Evolutionary conservation across 2,888 invertebrate genomes (phyloP), one percentile per base, ranked within the genome.

Genomic region (Drosophila niveifrons): DNA sequence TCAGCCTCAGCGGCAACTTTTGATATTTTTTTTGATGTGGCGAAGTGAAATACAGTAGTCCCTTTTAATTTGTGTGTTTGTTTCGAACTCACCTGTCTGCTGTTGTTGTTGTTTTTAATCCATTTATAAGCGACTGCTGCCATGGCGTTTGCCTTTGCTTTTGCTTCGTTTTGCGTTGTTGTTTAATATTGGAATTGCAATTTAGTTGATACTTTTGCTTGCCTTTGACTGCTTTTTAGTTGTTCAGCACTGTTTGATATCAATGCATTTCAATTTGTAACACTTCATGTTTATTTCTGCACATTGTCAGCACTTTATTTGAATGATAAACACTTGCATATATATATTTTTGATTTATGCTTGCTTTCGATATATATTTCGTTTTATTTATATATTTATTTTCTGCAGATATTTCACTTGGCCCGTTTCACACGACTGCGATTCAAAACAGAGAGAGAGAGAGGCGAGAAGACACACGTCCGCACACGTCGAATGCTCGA

Each of bases 401-500:
- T 39, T 6, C 6, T 15, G 51, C 23, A 31, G 15, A 31, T 23
- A 1, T 64, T 39, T 69, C 44, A 76, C 75, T 75, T 79, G 50
- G 62, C 47, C 65, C 62, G 70, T 53, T 70, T 18, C 53, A 57
- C 59, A 56, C 78, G 78, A 64, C 6, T 23, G 23, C 67, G 51
- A 18, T 53, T 34, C 56, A 11, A 63, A 63, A 56, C 51, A 50
- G 17, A 52, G 73, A 41, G 31, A 44, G 36, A 50, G 17, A 52
- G 73, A 41, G 31, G 41, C 29, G 31, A 41, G 34, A 46, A 72
- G 67, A 67, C 31, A 90, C 91, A 90, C 91, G 89, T 90, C 91
- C 88, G 90, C 81, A 88, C 91, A 88, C 89, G 82, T 87, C 85
- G 89, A 91, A 83, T 90, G 91, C 90, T 92, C 89, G 90, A 88